These are phyloP conservation scores for Phrixothrix hirtus DNA, from an alignment of 2,888 invertebrate genomes.

Conservation along the genomic window DNA sequence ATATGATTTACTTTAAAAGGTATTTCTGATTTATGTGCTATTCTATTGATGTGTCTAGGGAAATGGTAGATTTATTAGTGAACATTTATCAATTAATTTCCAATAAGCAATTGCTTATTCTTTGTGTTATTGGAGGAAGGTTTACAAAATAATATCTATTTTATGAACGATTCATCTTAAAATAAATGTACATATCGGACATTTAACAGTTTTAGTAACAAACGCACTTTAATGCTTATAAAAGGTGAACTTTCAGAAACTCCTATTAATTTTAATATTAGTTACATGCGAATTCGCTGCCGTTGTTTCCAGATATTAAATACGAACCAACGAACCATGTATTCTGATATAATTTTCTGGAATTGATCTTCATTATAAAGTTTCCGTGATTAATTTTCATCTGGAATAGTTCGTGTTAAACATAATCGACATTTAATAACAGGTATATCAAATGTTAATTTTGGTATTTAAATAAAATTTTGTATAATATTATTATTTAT, in stretches of 20 bases:
- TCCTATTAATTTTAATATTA: constrained; percentile 22
- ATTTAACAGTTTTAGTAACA: no score
- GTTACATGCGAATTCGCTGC: constrained; percentile 15
- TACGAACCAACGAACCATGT: constrained; percentile 15
- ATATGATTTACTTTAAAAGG: constrained; percentile 39
- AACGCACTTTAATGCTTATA: no score
- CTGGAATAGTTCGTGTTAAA: not conserved
- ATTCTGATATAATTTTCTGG: constrained; percentile 5
- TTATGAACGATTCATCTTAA: no score
- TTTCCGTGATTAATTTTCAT: not conserved
- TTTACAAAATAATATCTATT: no score
- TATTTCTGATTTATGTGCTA: constrained; percentile 28
- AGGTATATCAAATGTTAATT: no score
- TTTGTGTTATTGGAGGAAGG: no score
- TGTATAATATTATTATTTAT: no score
- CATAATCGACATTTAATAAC: no score
- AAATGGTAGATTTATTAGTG: constrained; percentile 24
- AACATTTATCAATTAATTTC: no score
- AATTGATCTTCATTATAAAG: constrained; percentile 8
- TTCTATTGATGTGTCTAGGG: constrained; percentile 13
- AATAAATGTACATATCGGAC: no score
- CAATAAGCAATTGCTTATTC: no score
- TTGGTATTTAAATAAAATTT: no score
- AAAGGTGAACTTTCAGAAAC: constrained; percentile 13
- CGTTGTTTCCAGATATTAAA: constrained; percentile 12